A percentile compares a stretch with the other conserved stretches of the same genome.
These are phyloP conservation scores for Periophthalmus modestus DNA, from an alignment of 2,113 vertebrate genomes.

Conservation along the genomic window DNA sequence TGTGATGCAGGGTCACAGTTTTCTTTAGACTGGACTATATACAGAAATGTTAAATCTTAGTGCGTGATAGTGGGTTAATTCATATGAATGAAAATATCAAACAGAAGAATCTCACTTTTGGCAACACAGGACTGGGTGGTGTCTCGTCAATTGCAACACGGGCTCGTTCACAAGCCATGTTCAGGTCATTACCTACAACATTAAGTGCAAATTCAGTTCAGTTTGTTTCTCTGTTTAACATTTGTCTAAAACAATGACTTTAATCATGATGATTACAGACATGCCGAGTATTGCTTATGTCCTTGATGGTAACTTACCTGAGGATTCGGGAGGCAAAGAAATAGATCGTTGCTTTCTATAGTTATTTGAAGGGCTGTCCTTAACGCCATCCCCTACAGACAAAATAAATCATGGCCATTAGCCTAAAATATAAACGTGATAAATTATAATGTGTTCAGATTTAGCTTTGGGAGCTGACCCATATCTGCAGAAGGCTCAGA, in stretches of 20 bases:
- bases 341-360: conserved; percentile 73
- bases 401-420: conserved; percentile 11
- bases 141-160: conserved; percentile 77
- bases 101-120: conserved; percentile 77
- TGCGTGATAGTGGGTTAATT: neutral
- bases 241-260: conserved; percentile 1
- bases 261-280: conserved; percentile 3
- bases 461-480: conserved; percentile 64
- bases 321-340: conserved; percentile 73
- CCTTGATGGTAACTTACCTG: conserved; percentile 66
- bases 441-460: neutral
- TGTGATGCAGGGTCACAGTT: conserved; percentile 81
- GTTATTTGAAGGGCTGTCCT: conserved; percentile 64
- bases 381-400: conserved; percentile 64
- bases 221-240: neutral
- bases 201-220: neutral
- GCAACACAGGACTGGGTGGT: conserved; percentile 56
- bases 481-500: conserved; percentile 68
- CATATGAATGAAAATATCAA: neutral
- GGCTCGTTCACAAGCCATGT: conserved; percentile 82
- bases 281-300: neutral
- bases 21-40: conserved; percentile 85
- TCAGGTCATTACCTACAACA: conserved; percentile 77
- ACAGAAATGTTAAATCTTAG: neutral
- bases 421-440: neutral